Percentiles rank a stretch among this genome's conserved stretches.
phyloP scores from a whole-genome alignment of 1,140 invertebrate genomes.

The Lucilia sericata region DNA sequence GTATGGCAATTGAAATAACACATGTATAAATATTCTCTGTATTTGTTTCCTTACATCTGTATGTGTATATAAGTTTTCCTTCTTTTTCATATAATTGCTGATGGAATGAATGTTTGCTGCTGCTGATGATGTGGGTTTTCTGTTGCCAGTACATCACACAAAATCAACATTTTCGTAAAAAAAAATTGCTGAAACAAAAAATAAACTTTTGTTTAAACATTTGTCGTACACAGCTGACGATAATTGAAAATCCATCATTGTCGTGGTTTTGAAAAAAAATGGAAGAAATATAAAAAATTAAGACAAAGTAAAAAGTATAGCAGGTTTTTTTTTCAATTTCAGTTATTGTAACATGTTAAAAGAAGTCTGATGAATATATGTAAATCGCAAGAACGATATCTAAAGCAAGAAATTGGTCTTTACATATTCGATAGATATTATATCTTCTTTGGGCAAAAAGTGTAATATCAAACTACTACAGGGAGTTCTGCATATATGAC shows the following conservation, averaged over 20 bases:
- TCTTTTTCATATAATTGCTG: background rate
- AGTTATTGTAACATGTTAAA: background rate
- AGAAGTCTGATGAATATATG: background rate
- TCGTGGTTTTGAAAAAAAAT: slow-evolving; percentile 27
- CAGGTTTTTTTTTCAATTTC: background rate
- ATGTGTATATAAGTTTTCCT: background rate
- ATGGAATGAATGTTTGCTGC: background rate
- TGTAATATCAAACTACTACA: too few relatives aligned
- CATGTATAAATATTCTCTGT: background rate
- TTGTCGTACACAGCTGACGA: slow-evolving; percentile 43
- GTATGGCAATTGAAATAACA: slow-evolving; percentile 28
- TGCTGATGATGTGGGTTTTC: slow-evolving; percentile 37
- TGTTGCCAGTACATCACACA: slow-evolving; percentile 29
- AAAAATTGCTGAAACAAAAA: background rate
- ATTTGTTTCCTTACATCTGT: background rate
- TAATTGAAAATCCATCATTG: slow-evolving; percentile 44
- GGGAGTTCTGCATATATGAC: too few relatives aligned
- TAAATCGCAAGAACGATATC: too few relatives aligned
- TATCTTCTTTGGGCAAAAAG: too few relatives aligned
- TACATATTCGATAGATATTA: too few relatives aligned
- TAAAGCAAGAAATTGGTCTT: too few relatives aligned
- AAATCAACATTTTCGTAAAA: background rate
- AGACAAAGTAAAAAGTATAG: background rate
- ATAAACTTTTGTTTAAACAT: slow-evolving; percentile 38
- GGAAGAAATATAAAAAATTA: background rate